Evolutionary conservation across 2,113 vertebrate species (phyloP).

Genomic region (Odocoileus hemionus): DNA sequence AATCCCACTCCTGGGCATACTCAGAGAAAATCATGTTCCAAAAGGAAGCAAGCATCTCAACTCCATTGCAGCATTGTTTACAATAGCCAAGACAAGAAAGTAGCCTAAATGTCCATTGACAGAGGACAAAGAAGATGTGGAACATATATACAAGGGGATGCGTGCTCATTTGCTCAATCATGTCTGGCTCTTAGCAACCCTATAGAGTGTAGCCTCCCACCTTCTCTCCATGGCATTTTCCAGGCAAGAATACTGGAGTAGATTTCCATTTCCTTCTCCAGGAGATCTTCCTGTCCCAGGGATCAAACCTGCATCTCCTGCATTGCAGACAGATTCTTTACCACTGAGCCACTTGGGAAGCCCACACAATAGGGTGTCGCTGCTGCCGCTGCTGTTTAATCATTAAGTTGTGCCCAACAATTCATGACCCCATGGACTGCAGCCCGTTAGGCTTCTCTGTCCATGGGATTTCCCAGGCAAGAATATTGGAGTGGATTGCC

Average conservation of each 20-base stretch:
- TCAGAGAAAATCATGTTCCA: not conserved
- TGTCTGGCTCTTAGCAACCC: not conserved
- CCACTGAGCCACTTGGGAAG: not conserved
- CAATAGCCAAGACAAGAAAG: not conserved
- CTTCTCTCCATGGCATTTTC: not conserved
- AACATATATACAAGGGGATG: not conserved
- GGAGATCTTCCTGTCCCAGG: not conserved
- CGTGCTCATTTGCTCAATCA: not conserved
- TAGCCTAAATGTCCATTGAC: not conserved
- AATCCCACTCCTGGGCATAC: not conserved
- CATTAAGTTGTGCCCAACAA: not conserved
- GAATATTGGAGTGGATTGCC: not conserved
- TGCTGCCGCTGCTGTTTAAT: accelerated
- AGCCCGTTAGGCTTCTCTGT: not conserved
- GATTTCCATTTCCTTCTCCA: not conserved
- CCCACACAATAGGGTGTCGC: not conserved
- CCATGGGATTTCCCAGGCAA: not conserved
- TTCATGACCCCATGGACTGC: not conserved
- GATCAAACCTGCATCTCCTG: not conserved
- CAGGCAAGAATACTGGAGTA: not conserved
- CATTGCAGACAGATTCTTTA: not conserved
- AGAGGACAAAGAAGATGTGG: not conserved
- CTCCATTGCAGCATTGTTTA: not conserved
- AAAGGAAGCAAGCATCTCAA: not conserved
- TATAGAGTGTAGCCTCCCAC: not conserved